phyloP scores from a whole-genome alignment of 1,140 invertebrate species.

The Mya arenaria region DNA sequence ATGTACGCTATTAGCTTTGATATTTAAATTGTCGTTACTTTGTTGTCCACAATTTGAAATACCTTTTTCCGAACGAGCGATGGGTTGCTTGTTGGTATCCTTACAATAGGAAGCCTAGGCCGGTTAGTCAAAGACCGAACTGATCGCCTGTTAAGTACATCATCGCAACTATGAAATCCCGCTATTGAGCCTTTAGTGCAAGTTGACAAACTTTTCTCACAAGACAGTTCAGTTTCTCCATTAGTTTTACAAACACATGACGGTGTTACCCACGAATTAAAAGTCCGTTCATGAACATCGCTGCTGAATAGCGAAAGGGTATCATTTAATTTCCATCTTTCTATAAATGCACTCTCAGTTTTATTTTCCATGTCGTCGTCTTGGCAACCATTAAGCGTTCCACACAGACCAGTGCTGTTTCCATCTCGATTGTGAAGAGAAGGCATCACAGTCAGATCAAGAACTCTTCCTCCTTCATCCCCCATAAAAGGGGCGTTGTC shows the following conservation, averaged over 20 bases:
- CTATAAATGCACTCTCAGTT: slow-evolving; percentile 1
- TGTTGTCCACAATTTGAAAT: background rate
- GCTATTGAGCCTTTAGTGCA: slow-evolving; percentile 11
- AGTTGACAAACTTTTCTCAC: background rate
- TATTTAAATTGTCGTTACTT: background rate
- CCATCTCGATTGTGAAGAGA: slow-evolving; percentile 22
- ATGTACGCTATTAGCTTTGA: background rate
- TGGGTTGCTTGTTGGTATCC: background rate
- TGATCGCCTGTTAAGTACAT: background rate
- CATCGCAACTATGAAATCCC: slow-evolving; percentile 31
- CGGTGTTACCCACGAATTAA: slow-evolving; percentile 18
- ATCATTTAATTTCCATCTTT: background rate
- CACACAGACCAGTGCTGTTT: slow-evolving; percentile 30
- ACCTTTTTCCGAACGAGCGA: background rate
- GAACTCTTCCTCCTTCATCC: slow-evolving; percentile 17
- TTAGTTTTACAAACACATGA: background rate
- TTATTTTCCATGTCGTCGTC: slow-evolving; percentile 31
- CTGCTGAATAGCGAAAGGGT: background rate
- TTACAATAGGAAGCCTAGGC: background rate
- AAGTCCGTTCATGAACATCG: background rate
- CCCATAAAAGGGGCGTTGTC: slow-evolving; percentile 31
- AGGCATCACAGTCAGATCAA: slow-evolving; percentile 22
- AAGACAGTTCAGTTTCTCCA: background rate
- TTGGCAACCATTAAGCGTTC: slow-evolving; percentile 8
- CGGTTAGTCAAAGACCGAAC: background rate